Base-by-base conservation (phyloP, 2,113 vertebrate genomes). In the Alaudala cheleensis region DNA sequence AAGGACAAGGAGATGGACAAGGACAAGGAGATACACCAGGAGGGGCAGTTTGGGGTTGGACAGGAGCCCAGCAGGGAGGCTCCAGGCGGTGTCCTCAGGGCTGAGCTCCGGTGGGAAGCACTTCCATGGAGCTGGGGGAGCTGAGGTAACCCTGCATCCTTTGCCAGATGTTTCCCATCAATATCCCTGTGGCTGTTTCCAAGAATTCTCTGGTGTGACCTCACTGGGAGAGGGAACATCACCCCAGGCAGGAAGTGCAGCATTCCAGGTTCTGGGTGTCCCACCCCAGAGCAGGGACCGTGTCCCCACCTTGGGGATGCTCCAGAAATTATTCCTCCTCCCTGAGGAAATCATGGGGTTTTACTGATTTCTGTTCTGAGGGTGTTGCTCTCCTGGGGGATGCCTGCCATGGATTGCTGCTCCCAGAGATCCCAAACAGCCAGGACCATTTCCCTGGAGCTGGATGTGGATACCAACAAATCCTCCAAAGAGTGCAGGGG, bases 101-200 rank as follows among this genome's bases (percentile, higher is more conserved):
- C 71, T 0, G 3, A n/a, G 73, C 90, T n/a, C 13, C 13, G 37
- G 25, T 64, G 81, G 69, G 84, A 82, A 37, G 44, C 49, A 4
- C 1, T 1, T 23, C 71, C n/a, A 0, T 4, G 6, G 29, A 57
- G 34, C 10, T 25, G 9, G 53, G 58, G 69, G 47, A 87, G 58
- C 87, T 26, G 64, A 90, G 85, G 33, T 64, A 70, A 69, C 78
- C 4, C 54, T 12, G 28, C 45, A 8, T 26, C 14, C 16, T 58
- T 67, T 91, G 40, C 84, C 84, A 60, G 93, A 29, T 96, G 93
- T 97, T 97, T 97, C 85, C 82, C 89, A 69, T 95, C 93, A 74
- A 2, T 87, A 18, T 60, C 50, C 85, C 92, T 86, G 88, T 64
- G 91, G 61, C 77, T 10, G 42, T 85, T 77, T 86, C 54, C 21